Conservation (phyloP, 1,140 invertebrate genomes). For the Camponotus vicinus region DNA sequence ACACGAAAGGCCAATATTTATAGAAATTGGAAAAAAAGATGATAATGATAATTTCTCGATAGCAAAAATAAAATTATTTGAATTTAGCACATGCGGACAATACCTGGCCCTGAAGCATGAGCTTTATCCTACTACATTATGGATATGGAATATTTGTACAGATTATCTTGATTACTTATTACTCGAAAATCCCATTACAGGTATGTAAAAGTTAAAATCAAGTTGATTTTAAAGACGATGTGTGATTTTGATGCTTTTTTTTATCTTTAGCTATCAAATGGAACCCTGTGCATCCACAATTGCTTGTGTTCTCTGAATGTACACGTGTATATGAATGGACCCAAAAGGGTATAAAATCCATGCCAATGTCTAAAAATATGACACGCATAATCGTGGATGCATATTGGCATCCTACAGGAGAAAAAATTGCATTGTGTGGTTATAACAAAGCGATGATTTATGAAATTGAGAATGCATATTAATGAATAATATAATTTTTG, state of each 20-base stretch:
- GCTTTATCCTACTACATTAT: conserved; percentile 82
- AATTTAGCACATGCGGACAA: conserved; percentile 83
- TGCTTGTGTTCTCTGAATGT: conserved; percentile 80
- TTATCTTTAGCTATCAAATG: conserved; percentile 78
- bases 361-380: conserved; percentile 78
- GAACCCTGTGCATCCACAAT: conserved; percentile 73
- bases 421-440: conserved; percentile 78
- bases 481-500: conserved; percentile 7
- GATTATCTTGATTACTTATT: conserved; percentile 82
- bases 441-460: conserved; percentile 78
- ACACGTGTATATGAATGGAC: conserved; percentile 81
- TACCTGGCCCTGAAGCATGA: conserved; percentile 82
- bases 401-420: conserved; percentile 78
- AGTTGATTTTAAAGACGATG: background rate
- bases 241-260: conserved; percentile 38
- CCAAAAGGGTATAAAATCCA: conserved; percentile 70
- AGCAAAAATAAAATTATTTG: conserved; percentile 80
- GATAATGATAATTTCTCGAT: conserved; percentile 68
- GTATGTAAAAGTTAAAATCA: conserved; percentile 63
- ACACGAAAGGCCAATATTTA: conserved; percentile 79
- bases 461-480: conserved; percentile 51
- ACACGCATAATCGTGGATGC: conserved; percentile 73
- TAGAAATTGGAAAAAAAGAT: conserved; percentile 80
- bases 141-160: conserved; percentile 82
- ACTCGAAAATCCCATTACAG: conserved; percentile 80